Base-by-base conservation (phyloP, 2,113 vertebrate species). In the Synodontis membranacea region DNA sequence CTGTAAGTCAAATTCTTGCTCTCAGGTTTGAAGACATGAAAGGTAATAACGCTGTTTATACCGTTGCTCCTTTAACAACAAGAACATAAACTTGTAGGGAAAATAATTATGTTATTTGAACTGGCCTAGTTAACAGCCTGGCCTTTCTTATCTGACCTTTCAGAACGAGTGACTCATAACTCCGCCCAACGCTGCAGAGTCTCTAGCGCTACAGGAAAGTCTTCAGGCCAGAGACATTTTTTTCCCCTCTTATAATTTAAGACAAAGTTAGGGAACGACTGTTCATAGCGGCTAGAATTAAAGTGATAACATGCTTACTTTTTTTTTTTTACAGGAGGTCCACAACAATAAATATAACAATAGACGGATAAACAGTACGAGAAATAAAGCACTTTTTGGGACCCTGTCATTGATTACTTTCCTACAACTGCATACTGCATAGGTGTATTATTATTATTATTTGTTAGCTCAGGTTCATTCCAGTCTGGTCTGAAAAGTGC, bases 61-160 rank as follows among this genome's bases (percentile, higher is more conserved):
- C 46, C 1, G 2, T 58, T 54, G 50, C 31, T 9, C 25, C 23
- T 42, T 52, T 54, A 39, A 34, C 60, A 48, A 11, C 5, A 66
- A 80, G 4, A 48, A 87, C n/a, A 81, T 56, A 83, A 88, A 68
- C 79, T 64, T 37, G 23, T 50, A 74, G 37, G 56, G 17, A 25
- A 31, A 64, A 70, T 74, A 48, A 64, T 72, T 78, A 80, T 68
- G 76, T 86, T 75, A 66, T 78, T 74, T 64, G 68, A 88, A 90
- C n/a, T 84, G 74, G 62, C 72, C 84, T 80, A 66, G 58, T 89
- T 88, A 86, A 81, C 64, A 80, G 82, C 87, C 79, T 86, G 83
- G 25, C 44, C 44, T 75, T 74, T 86, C 76, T 90, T 52, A 56
- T 66, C 19, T 86, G 90, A 89, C 88, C 86, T 88, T 90, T 88